Evolutionary conservation across 2,888 invertebrate species (phyloP).

Genomic region (Thecophora atra): DNA sequence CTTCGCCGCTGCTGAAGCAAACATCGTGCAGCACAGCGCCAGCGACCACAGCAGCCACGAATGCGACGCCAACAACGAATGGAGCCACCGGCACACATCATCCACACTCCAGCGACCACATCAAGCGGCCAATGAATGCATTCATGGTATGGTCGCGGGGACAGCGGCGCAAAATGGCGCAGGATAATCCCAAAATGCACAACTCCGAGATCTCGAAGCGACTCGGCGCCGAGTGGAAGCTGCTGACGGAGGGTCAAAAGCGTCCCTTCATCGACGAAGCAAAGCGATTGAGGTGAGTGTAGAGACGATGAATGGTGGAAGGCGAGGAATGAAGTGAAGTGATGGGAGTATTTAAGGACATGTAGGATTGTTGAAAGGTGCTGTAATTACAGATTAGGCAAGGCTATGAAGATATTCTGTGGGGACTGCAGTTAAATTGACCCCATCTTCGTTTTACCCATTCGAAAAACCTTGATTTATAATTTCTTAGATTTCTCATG

Average conservation of each 20-base stretch:
- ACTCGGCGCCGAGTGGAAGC: slow-evolving; percentile 93
- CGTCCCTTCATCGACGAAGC: slow-evolving; percentile 96
- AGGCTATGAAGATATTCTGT: too few relatives aligned
- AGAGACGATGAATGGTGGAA: background rate
- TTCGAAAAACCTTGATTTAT: too few relatives aligned
- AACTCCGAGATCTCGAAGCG: slow-evolving; percentile 89
- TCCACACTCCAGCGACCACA: slow-evolving; percentile 72
- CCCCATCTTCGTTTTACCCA: too few relatives aligned
- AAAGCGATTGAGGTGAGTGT: slow-evolving; percentile 78
- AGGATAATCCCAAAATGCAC: slow-evolving; percentile 94
- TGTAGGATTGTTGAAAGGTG: too few relatives aligned
- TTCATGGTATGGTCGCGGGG: slow-evolving; percentile 97
- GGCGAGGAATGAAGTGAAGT: background rate
- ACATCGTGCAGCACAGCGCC: slow-evolving; percentile 36
- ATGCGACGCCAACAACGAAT: slow-evolving; percentile 37
- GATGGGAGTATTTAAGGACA: too few relatives aligned
- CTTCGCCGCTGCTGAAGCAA: slow-evolving; percentile 37
- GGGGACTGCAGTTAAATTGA: too few relatives aligned
- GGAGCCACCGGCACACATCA: slow-evolving; percentile 35
- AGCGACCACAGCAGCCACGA: slow-evolving; percentile 42
- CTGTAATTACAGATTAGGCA: too few relatives aligned
- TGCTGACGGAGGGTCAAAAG: slow-evolving; percentile 87
- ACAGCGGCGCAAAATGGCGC: slow-evolving; percentile 90
- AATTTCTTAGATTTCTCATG: too few relatives aligned
- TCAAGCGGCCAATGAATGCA: slow-evolving; percentile 97